Evolutionary conservation across 2,113 vertebrate species (phyloP), one percentile per base, ranked within the genome.

Genomic region (Charadrius vociferus): DNA sequence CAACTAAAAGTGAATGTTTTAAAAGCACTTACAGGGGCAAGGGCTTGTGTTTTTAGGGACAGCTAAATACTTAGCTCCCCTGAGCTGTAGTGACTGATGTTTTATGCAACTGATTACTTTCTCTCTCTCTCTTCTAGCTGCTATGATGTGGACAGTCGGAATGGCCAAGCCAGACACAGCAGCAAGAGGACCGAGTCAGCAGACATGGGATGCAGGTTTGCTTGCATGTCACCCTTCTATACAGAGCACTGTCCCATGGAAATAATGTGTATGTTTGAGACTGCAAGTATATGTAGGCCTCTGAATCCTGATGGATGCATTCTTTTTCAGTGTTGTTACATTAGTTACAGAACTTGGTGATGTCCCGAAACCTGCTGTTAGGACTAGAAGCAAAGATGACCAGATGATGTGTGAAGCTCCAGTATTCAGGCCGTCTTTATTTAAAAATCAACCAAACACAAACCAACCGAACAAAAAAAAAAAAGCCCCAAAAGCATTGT

Each of bases 111-210:
- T 4, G 2, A 52, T 84, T 80, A 6, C 49, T 81, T 89, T 59
- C n/a, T 78, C 13, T 91, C 13, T 91, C 71, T 95, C 70, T 66
- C 55, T 58, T 86, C 21, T 88, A 99, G 99, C 99, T 26, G 99
- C 99, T 94, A 99, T 99, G 99, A 97, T 99, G 61, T 99, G 99
- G 99, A 99, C 99, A 14, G 99, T 99, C 81, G 99, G 99, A 81
- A 99, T 99, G 99, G 99, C 99, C 58, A 99, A 98, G 93, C 97
- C 95, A 86, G 98, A 98, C 41, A 95, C 88, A 65, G 95, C 96
- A 81, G 94, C 98, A 24, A 98, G 98, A 93, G 93, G 95, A 67
- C 16, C 62, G 49, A 63, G 52, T 84, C 93, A 97, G 83, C 96
- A 97, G 56, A 91, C 53, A 0, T 73, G 92, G 95, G 70, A 96